Percentiles rank a stretch among this genome's conserved stretches.
phyloP scores from a whole-genome alignment of 2,797 vertebrate genomes.

The Pristis pectinata region DNA sequence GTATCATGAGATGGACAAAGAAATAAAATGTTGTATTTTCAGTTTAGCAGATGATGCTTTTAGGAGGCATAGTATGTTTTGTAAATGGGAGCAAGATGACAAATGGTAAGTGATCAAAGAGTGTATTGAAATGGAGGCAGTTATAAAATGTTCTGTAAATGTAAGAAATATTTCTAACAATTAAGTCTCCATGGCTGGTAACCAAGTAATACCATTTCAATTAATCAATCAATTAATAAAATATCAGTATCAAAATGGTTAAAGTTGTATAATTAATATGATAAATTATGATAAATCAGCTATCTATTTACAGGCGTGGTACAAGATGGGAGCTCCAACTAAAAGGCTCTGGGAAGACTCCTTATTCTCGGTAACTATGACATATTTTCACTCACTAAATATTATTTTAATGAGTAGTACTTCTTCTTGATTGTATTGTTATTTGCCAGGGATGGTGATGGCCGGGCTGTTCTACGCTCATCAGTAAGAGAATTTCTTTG shows the following conservation, averaged over 20 bases:
- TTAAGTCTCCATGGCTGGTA: neutral
- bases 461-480: constrained; percentile 70
- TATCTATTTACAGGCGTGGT: constrained; percentile 54
- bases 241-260: neutral
- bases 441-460: constrained; percentile 62
- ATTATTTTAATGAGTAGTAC: neutral
- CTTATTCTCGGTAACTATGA: constrained; percentile 62
- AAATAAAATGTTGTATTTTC: too few species aligned
- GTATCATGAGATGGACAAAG: too few species aligned
- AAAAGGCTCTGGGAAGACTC: constrained; percentile 75
- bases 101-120: too few species aligned
- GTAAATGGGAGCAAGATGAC: too few species aligned
- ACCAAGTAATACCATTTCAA: neutral
- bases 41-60: too few species aligned
- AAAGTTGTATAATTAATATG: neutral
- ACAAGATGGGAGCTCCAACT: constrained; percentile 72
- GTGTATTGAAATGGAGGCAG: too few species aligned
- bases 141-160: too few species aligned
- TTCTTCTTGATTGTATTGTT: constrained; percentile 37
- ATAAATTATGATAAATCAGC: neutral
- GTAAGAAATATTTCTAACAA: neutral
- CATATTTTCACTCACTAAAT: neutral
- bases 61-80: too few species aligned
- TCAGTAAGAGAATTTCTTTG: constrained; percentile 73
- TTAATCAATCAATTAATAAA: too few species aligned